Conservation (phyloP, 2,888 invertebrate species). For the Enchytraeus crypticus region DNA sequence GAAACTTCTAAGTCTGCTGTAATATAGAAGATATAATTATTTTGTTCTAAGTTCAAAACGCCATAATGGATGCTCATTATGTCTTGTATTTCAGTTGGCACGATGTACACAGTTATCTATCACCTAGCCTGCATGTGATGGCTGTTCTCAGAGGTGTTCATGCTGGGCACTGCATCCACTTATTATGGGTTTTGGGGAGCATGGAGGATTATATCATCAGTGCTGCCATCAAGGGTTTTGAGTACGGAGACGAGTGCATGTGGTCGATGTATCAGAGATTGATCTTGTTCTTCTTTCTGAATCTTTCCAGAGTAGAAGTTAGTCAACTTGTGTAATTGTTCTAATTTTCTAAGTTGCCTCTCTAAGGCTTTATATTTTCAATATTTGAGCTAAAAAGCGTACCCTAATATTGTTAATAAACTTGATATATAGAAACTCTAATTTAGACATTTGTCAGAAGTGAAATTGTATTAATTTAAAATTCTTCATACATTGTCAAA, state of each 20-base stretch:
- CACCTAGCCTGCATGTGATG: conserved; percentile 21
- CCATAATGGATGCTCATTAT: too few species aligned
- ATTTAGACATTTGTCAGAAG: too few species aligned
- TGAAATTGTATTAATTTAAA: too few species aligned
- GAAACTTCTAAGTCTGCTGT: too few species aligned
- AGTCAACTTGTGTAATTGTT: background rate
- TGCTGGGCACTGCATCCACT: conserved; percentile 41
- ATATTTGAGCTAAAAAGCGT: too few species aligned
- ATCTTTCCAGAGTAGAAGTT: conserved; percentile 48
- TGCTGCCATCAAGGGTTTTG: conserved; percentile 37
- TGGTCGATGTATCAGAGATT: conserved; percentile 50
- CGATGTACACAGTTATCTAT: conserved; percentile 2
- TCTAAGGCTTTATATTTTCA: too few species aligned
- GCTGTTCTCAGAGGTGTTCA: conserved; percentile 35
- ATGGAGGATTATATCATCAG: conserved; percentile 31
- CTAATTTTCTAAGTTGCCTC: too few species aligned
- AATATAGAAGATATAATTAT: too few species aligned
- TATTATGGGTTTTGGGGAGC: conserved; percentile 36
- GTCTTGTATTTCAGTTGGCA: background rate
- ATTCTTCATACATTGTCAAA: too few species aligned
- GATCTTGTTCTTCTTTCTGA: conserved; percentile 51
- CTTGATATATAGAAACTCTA: too few species aligned
- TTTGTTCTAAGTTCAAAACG: too few species aligned
- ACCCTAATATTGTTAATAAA: too few species aligned
- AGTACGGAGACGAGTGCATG: conserved; percentile 49